Evolutionary conservation across 1,140 invertebrate genomes (phyloP).

Genomic region (Pogonomyrmex barbatus): DNA sequence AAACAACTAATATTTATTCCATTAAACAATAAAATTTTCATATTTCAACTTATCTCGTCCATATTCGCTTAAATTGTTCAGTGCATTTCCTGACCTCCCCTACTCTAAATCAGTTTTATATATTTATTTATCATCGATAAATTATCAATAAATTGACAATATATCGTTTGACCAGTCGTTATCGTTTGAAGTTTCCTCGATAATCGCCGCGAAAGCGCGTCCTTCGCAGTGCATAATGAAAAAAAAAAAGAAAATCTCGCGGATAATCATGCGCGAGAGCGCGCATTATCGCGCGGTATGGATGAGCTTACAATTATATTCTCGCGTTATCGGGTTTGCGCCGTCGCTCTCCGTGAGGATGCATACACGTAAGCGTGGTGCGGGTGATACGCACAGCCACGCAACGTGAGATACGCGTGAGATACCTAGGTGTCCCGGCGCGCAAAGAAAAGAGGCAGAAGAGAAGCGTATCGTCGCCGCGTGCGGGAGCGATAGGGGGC

Average conservation of each 20-base stretch:
- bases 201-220: not conserved
- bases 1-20: no score
- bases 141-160: not conserved
- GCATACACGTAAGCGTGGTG: conserved; percentile 6
- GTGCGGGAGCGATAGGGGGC: conserved; percentile 48
- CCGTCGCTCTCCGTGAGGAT: conserved; percentile 25
- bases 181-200: not conserved
- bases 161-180: no score
- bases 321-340: conserved; percentile 52
- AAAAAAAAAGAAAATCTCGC: not conserved
- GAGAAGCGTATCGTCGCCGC: conserved; percentile 52
- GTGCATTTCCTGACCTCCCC: not conserved
- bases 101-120: not conserved
- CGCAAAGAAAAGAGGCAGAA: conserved; percentile 43
- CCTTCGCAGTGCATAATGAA: not conserved
- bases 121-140: not conserved
- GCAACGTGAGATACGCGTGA: conserved; percentile 1
- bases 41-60: not conserved
- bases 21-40: not conserved
- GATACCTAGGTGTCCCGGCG: conserved; percentile 9
- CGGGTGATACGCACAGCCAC: conserved; percentile 2
- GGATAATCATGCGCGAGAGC: conserved; percentile 1
- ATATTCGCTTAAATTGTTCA: not conserved
- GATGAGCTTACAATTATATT: conserved; percentile 1
- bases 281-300: not conserved